Conservation (phyloP, 2,113 vertebrate genomes). For the Odontesthes bonariensis region DNA sequence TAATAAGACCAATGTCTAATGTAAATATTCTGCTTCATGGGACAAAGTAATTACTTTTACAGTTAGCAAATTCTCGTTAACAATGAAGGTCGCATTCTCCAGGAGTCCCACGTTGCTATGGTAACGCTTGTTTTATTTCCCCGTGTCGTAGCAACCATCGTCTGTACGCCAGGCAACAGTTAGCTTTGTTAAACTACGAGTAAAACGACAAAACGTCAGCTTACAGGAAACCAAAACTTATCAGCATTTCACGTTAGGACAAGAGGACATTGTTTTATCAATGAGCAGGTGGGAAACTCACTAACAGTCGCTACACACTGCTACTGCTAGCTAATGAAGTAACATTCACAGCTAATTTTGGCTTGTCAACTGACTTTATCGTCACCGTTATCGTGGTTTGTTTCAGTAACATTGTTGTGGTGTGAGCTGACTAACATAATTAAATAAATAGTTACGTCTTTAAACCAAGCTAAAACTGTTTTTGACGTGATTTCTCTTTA, state of each 20-base stretch:
- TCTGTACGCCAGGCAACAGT: neutral
- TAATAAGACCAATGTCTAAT: too few relatives aligned
- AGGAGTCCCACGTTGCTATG: conserved; percentile 33
- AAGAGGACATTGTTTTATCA: neutral
- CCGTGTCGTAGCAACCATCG: neutral
- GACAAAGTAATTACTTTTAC: too few relatives aligned
- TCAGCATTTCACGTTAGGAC: neutral
- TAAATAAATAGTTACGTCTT: too few relatives aligned
- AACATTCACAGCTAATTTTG: neutral
- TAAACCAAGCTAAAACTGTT: neutral
- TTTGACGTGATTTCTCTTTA: neutral
- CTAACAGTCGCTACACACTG: neutral
- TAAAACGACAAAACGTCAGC: too few relatives aligned
- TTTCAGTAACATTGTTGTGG: neutral
- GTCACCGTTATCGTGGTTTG: neutral
- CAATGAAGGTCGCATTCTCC: conserved; percentile 19
- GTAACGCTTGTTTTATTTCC: conserved; percentile 29
- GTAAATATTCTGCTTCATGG: too few relatives aligned
- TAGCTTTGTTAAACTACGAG: neutral
- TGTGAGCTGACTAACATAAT: neutral
- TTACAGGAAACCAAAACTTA: neutral
- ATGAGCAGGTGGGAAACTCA: conserved; percentile 27
- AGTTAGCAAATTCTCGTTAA: neutral
- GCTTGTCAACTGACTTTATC: neutral
- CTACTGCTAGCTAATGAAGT: neutral